Base-by-base conservation (phyloP, 2,888 invertebrate genomes). In the Andrena flavipes region DNA sequence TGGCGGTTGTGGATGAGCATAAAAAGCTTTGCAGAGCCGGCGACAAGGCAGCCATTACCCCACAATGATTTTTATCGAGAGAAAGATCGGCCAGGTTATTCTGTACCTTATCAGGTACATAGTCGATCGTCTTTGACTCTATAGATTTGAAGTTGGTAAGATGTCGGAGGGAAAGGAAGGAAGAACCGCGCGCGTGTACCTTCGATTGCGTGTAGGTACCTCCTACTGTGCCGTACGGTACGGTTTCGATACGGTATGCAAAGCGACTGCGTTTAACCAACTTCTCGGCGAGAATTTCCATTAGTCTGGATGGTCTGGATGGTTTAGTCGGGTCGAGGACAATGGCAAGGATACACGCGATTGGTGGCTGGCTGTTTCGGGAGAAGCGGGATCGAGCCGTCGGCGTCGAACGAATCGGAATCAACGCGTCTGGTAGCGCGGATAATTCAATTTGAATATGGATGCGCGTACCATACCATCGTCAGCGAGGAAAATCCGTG, bases 361-460 rank as follows among this genome's bases (percentile, higher is more conserved):
- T 67, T 56, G 72, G 63, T 82, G 82, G 80, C 84, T 83, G 80
- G 74, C 69, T 59, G 69, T 42, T 42, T 56, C 69, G 69, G 10
- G 26, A 26, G 20, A 51, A 23, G 68, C 60, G 83, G 75, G 72
- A 87, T 87, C 86, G 85, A 88, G 90, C 88, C 90, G 90, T 89
- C 92, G 30, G 92, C 90, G 90, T 89, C 92, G 92, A 93, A 93
- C 93, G 92, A 93, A 93, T 93, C 92, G 91, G 92, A 93, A 93
- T 93, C 93, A 93, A 91, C 92, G 92, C 92, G 92, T 92, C 90
- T 92, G 92, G 91, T 92, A 91, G 93, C 87, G 92, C 93, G 93
- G 88, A 92, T 93, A 93, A 94, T 93, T 93, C 91, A 93, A 93
- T 94, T 93, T 94, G 94, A 94, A 93, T 94, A 94, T 94, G 93